Base-by-base conservation (phyloP, 2,797 vertebrate species). In the Rhincodon typus region DNA sequence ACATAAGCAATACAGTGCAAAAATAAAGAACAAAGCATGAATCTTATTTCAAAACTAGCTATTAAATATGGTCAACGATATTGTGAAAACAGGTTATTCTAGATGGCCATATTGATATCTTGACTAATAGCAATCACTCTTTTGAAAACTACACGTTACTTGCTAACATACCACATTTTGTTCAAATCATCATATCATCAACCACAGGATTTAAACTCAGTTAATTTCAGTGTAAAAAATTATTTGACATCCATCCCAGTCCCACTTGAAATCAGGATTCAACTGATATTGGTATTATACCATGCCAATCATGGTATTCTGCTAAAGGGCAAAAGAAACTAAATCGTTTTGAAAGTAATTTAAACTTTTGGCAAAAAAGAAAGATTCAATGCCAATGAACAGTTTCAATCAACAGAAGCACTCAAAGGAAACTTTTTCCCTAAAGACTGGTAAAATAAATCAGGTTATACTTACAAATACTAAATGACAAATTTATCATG, bases 391-490 rank as follows among this genome's bases (percentile, higher is more conserved):
- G 57, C 53, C n/a, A 12, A 23, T n/a, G 67, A 94, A 95, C 30
- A 74, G 94, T 34, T 27, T 53, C 42, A 94, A 21, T 50, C 46
- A 94, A 77, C 42, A 34, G 13, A 7, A 95, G 25, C 17, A 53
- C 42, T 53, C 88, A 91, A 21, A 91, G 57, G 88, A 15, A 91
- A 34, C 88, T 17, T 42, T 93, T 69, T 57, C 30, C 53, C 30
- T 4, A 69, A 38, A 69, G 82, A 93, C 90, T 25, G n/a, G 34
- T 27, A 42, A 69, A 67, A 93, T 66, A 93, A 67, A 67, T 38
- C 62, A 93, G 66, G 69, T 66, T 38, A 91, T 93, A 69, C 13
- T 93, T 93, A n/a, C 19, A 93, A 93, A 66, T 93, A 93, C 25
- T 8, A 93, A 93, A 67, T 38, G 90, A 93, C 30, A 93, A 93